Percentiles rank a stretch among this genome's conserved stretches.
These are phyloP conservation scores for Pangasius krempfi DNA, from an alignment of 2,797 vertebrate species.

Conservation along the genomic window DNA sequence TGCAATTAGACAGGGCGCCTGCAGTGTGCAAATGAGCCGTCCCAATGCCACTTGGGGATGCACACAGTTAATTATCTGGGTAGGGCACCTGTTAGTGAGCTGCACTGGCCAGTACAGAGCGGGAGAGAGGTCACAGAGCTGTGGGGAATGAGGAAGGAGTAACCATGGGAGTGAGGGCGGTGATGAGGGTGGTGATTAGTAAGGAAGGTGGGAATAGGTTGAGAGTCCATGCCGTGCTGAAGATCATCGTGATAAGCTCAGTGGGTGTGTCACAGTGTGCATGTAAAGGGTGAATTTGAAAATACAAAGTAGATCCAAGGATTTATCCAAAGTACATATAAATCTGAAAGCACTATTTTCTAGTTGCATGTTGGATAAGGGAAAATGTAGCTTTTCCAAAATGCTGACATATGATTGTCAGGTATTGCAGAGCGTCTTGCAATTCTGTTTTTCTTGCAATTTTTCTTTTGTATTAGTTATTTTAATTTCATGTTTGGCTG, in stretches of 20 bases:
- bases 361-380: neutral
- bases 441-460: neutral
- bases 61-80: slow-evolving; percentile 61
- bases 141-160: slow-evolving; percentile 40
- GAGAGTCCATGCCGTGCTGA: neutral
- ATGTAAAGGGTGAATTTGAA: neutral
- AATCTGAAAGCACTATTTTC: neutral
- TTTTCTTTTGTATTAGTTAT: neutral
- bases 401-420: neutral
- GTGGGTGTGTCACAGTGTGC: neutral
- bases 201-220: neutral
- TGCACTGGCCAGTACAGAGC: slow-evolving; percentile 28
- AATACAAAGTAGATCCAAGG: neutral
- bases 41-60: slow-evolving; percentile 60
- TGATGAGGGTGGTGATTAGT: slow-evolving; percentile 6
- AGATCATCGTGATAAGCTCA: slow-evolving; percentile 1
- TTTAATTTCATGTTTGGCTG: slow-evolving; percentile 11
- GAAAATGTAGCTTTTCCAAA: neutral
- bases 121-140: slow-evolving; percentile 38
- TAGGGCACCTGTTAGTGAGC: slow-evolving; percentile 62
- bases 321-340: neutral
- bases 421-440: neutral
- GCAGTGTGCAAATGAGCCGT: slow-evolving; percentile 61
- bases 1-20: slow-evolving; percentile 64
- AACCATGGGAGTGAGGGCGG: slow-evolving; percentile 17